Evolutionary conservation across 2,888 invertebrate species (phyloP).

Genomic region (Onchidella celtica): DNA sequence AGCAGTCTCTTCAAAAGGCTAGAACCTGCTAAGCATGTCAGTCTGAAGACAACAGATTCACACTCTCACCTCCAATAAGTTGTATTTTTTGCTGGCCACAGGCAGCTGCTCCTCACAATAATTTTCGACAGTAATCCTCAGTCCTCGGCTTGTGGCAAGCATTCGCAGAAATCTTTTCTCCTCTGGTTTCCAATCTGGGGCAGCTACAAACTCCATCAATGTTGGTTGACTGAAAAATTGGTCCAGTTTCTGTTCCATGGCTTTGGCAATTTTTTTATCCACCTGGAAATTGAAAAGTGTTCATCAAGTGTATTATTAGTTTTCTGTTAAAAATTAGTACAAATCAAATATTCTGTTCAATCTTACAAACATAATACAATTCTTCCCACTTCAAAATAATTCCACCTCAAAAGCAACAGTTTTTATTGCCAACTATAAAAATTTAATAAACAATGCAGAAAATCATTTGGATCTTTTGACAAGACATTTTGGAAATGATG

Average conservation of each 20-base stretch:
- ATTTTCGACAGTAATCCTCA: constrained; percentile 6
- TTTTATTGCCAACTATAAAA: too few species aligned
- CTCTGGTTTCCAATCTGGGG: constrained; percentile 40
- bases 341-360: too few species aligned
- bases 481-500: too few species aligned
- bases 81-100: constrained; percentile 19
- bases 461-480: too few species aligned
- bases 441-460: too few species aligned
- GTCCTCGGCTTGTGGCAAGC: neutral
- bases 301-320: neutral
- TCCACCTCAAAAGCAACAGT: too few species aligned
- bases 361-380: too few species aligned
- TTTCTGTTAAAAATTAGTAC: neutral
- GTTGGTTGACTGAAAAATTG: constrained; percentile 16
- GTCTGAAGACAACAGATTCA: too few species aligned
- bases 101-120: constrained; percentile 27
- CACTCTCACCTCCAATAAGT: constrained; percentile 32
- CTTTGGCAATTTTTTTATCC: neutral
- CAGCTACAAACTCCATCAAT: constrained; percentile 24
- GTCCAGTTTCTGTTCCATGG: constrained; percentile 30
- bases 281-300: constrained; percentile 6
- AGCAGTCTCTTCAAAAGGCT: too few species aligned
- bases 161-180: constrained; percentile 17
- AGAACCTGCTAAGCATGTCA: too few species aligned
- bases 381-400: too few species aligned